These are phyloP conservation scores for Steatocranus sp. DNA, from an alignment of 2,797 vertebrate genomes.

Conservation along the genomic window DNA sequence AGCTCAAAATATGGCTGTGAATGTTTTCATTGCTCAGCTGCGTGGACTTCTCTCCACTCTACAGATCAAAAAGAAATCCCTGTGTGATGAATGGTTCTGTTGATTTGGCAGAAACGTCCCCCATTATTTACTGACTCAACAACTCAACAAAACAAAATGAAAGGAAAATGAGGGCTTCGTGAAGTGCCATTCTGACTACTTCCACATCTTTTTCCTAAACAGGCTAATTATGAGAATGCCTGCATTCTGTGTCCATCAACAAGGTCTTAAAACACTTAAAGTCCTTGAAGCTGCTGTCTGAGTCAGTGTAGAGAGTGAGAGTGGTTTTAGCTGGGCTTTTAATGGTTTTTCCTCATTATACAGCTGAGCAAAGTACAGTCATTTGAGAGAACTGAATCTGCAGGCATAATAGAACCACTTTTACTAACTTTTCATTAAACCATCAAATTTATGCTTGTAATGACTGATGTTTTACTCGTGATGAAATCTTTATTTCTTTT, in stretches of 20 bases:
- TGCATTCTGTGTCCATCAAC: neutral
- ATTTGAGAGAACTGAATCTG: neutral
- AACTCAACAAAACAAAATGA: neutral
- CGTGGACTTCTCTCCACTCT: neutral
- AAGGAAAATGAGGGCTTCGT: neutral
- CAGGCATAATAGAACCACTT: neutral
- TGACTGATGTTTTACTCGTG: neutral
- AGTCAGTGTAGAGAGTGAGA: neutral
- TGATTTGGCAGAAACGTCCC: neutral
- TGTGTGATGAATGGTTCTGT: neutral
- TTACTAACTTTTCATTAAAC: neutral
- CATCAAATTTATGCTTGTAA: neutral
- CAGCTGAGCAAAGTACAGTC: neutral
- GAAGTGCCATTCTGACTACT: constrained; percentile 1
- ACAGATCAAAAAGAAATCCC: neutral
- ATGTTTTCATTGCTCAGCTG: neutral
- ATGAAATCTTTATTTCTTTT: neutral
- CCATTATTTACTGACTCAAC: constrained; percentile 4
- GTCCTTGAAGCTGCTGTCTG: neutral
- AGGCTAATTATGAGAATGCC: neutral
- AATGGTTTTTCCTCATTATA: neutral
- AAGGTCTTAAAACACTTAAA: neutral
- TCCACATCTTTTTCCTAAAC: neutral
- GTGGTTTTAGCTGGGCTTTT: neutral
- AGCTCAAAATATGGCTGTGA: neutral